A percentile compares a stretch with the other conserved stretches of the same genome.
Evolutionary conservation across 2,113 vertebrate species (phyloP).

Genomic region (Megaptera novaeangliae): DNA sequence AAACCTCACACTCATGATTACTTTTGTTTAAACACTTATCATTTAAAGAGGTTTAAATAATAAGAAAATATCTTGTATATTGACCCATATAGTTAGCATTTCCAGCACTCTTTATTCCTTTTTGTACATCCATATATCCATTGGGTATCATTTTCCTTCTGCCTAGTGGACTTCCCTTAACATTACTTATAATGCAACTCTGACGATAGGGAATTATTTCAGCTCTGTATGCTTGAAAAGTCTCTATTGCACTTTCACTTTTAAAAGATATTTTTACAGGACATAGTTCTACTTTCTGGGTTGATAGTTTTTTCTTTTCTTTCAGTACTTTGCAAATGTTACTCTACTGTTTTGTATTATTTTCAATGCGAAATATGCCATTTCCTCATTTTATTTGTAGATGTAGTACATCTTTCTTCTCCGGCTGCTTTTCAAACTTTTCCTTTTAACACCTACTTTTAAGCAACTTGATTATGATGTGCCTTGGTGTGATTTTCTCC

Average conservation of each 20-base stretch:
- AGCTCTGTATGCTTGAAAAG: background rate
- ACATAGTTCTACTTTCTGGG: background rate
- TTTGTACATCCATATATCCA: background rate
- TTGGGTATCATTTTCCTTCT: background rate
- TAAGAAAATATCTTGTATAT: background rate
- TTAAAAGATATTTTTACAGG: background rate
- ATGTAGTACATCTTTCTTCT: background rate
- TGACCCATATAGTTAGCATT: background rate
- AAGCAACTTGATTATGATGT: background rate
- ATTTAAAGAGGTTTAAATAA: background rate
- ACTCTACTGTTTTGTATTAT: background rate
- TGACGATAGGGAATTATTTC: background rate
- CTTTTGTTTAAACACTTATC: background rate
- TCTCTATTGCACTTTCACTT: background rate
- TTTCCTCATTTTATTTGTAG: background rate
- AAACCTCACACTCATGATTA: background rate
- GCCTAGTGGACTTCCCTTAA: background rate
- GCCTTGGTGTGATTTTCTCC: background rate
- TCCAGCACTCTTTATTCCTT: background rate
- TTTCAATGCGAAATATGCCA: background rate
- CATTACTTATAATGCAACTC: background rate
- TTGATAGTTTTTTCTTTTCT: background rate
- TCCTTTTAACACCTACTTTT: background rate
- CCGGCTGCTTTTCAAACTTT: background rate
- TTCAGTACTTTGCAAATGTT: background rate